phyloP scores from a whole-genome alignment of 2,797 vertebrate species.

The Hoplostethus mediterraneus region DNA sequence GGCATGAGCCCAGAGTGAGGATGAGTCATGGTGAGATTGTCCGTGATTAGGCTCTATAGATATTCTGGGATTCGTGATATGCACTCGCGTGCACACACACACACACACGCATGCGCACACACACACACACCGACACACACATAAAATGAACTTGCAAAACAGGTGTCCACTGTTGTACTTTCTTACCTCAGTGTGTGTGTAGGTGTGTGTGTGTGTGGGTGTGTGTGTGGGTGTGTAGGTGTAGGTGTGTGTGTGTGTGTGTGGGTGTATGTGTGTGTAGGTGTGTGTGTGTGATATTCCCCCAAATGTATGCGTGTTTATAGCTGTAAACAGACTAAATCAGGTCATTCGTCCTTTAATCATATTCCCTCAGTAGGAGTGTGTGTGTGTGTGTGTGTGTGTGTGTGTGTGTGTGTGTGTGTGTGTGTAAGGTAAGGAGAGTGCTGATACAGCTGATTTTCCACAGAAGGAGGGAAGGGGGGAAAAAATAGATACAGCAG shows the following conservation, averaged over 20 bases:
- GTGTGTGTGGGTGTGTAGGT: slow-evolving; percentile 12
- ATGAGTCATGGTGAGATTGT: slow-evolving; percentile 58
- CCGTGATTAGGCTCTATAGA: slow-evolving; percentile 44
- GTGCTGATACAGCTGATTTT: slow-evolving; percentile 82
- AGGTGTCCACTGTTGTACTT: too few relatives aligned
- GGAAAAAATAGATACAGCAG: slow-evolving; percentile 69
- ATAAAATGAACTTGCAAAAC: background rate
- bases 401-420: slow-evolving; percentile 39
- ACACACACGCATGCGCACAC: background rate
- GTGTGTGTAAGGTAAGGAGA: slow-evolving; percentile 58
- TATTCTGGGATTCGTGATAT: slow-evolving; percentile 23
- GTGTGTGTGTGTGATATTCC: slow-evolving; percentile 18
- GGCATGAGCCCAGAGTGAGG: slow-evolving; percentile 16
- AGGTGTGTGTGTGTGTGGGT: slow-evolving; percentile 16
- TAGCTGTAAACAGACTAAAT: slow-evolving; percentile 74
- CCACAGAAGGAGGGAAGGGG: slow-evolving; percentile 53
- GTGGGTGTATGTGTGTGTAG: slow-evolving; percentile 17
- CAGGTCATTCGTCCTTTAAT: slow-evolving; percentile 72
- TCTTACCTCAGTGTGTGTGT: background rate
- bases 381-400: slow-evolving; percentile 22
- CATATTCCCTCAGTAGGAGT: slow-evolving; percentile 50
- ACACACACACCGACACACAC: background rate
- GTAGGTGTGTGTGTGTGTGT: slow-evolving; percentile 14
- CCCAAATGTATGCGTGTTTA: slow-evolving; percentile 55
- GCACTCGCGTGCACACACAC: slow-evolving; percentile 1